Percentiles rank a stretch among this genome's conserved stretches.
Conservation (phyloP, 2,797 vertebrate species). For the Malacoraja senta region DNA sequence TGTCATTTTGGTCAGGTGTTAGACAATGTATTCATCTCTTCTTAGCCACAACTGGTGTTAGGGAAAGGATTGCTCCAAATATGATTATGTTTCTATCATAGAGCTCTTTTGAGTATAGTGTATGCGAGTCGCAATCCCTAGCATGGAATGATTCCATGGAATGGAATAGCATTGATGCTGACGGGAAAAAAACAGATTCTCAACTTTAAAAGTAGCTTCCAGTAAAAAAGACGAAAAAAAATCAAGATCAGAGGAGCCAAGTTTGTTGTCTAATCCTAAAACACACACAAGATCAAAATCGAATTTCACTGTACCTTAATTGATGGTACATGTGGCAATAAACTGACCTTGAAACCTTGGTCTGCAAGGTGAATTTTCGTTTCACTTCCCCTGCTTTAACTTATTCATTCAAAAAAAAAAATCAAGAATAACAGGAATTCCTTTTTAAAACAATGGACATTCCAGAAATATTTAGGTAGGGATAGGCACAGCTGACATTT, state of each 20-base stretch:
- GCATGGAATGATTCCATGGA: neutral
- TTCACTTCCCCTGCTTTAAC: neutral
- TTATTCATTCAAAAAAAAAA: neutral
- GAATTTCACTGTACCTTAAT: too few species aligned
- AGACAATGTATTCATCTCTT: neutral
- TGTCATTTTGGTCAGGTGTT: neutral
- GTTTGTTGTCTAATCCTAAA: neutral
- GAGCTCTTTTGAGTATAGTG: neutral
- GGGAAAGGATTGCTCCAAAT: neutral
- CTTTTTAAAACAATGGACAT: slow-evolving; percentile 17
- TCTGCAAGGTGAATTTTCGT: neutral
- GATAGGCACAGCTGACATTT: neutral
- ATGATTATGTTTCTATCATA: neutral
- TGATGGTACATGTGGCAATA: too few species aligned
- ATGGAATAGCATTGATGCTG: neutral
- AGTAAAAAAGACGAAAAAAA: neutral
- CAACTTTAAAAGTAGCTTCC: too few species aligned
- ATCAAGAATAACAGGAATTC: slow-evolving; percentile 29
- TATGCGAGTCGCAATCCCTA: neutral
- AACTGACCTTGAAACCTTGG: too few species aligned
- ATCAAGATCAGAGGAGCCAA: neutral
- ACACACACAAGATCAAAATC: neutral
- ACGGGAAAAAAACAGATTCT: neutral
- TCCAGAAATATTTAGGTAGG: neutral
- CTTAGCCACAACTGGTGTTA: neutral